Percentiles rank a stretch among this genome's conserved stretches.
Evolutionary conservation across 1,140 invertebrate genomes (phyloP).

Genomic region (Temnothorax curvispinosus): DNA sequence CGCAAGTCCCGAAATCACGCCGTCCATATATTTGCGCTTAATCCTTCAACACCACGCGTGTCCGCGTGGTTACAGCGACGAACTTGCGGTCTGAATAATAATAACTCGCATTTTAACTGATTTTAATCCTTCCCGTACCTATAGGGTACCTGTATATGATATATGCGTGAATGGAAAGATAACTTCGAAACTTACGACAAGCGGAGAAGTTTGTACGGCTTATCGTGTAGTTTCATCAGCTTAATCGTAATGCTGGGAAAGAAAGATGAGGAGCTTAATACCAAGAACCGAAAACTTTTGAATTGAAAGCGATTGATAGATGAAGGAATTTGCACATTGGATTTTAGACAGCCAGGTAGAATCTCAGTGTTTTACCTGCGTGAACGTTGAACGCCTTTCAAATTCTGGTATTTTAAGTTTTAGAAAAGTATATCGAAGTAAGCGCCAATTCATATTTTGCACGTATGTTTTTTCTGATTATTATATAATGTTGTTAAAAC

Average conservation of each 20-base stretch:
- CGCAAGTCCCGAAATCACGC: conserved; percentile 77
- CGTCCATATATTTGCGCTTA: conserved; percentile 38
- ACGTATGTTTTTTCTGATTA: not conserved
- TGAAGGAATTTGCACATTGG: not conserved
- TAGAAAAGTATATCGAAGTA: not conserved
- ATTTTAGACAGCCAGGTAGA: not conserved
- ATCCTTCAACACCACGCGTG: conserved; percentile 12
- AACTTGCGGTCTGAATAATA: conserved; percentile 10
- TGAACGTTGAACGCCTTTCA: not conserved
- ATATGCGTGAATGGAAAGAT: not conserved
- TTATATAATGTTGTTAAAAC: conserved; percentile 18
- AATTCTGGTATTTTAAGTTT: not conserved
- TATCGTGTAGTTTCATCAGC: not conserved
- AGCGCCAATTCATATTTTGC: not conserved
- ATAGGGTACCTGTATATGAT: not conserved
- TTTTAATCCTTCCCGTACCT: not conserved
- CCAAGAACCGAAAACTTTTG: not conserved
- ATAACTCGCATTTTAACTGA: conserved; percentile 13
- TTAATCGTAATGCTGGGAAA: not conserved
- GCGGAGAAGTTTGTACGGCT: not conserved
- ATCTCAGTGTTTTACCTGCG: not conserved
- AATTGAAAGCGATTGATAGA: not conserved
- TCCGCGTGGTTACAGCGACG: not conserved
- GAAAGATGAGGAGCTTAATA: not conserved
- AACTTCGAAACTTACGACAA: not conserved